Evolutionary conservation across 2,888 invertebrate species (phyloP).

Genomic region (Hedya salicella): DNA sequence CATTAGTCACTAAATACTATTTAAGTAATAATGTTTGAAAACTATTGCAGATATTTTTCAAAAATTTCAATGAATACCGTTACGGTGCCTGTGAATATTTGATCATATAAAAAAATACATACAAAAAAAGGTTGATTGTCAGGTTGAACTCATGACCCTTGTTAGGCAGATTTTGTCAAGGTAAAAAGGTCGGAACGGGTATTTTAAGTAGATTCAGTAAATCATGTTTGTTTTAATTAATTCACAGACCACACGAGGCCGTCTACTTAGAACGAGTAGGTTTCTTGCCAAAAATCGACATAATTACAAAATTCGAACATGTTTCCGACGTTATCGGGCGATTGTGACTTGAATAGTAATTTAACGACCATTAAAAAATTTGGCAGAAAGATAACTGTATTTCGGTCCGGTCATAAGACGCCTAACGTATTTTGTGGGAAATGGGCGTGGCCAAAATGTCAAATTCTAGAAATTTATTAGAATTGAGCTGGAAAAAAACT

Average conservation of each 20-base stretch:
- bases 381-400: slow-evolving; percentile 70
- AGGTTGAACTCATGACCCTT: slow-evolving; percentile 16
- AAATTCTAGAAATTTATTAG: slow-evolving; percentile 37
- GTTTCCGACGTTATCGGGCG: slow-evolving; percentile 59
- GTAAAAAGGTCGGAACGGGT: slow-evolving; percentile 4
- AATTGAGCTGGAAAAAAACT: slow-evolving; percentile 13
- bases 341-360: slow-evolving; percentile 66
- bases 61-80: too few species aligned
- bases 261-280: background rate
- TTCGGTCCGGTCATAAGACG: slow-evolving; percentile 65
- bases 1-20: too few species aligned
- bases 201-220: background rate
- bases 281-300: slow-evolving; percentile 40
- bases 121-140: too few species aligned
- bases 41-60: too few species aligned
- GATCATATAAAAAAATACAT: too few species aligned
- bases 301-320: slow-evolving; percentile 52
- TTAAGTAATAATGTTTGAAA: too few species aligned
- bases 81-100: too few species aligned
- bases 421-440: slow-evolving; percentile 54
- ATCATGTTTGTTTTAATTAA: slow-evolving; percentile 19
- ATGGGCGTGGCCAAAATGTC: slow-evolving; percentile 53
- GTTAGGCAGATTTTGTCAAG: slow-evolving; percentile 8
- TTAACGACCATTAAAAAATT: slow-evolving; percentile 63
- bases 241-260: background rate